These are phyloP conservation scores for Colostygia pectinataria DNA, from an alignment of 2,888 invertebrate species.

Conservation along the genomic window DNA sequence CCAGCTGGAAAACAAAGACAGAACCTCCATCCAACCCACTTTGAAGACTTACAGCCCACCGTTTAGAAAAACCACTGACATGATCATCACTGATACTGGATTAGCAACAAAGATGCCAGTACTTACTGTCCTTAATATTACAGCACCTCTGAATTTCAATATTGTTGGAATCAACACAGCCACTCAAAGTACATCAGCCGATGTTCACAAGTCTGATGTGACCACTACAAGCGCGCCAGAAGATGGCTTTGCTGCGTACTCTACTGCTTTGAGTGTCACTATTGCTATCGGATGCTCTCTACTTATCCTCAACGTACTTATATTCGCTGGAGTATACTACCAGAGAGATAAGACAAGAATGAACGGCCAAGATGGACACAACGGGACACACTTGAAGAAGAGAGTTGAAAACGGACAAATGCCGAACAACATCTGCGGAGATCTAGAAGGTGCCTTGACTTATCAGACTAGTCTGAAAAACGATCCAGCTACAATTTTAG, in stretches of 20 bases:
- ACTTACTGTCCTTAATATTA: slow-evolving; percentile 67
- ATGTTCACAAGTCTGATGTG: slow-evolving; percentile 64
- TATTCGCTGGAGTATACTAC: slow-evolving; percentile 97
- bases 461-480: slow-evolving; percentile 84
- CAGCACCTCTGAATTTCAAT: slow-evolving; percentile 70
- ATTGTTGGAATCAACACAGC: slow-evolving; percentile 65
- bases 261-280: slow-evolving; percentile 95
- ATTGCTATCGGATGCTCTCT: slow-evolving; percentile 97
- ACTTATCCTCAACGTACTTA: slow-evolving; percentile 94
- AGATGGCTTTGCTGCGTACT: slow-evolving; percentile 94
- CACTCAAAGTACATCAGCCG: slow-evolving; percentile 60
- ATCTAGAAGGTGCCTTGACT: slow-evolving; percentile 84
- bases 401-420: slow-evolving; percentile 93
- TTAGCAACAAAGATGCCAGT: slow-evolving; percentile 69
- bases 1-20: slow-evolving; percentile 89
- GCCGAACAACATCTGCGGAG: slow-evolving; percentile 95
- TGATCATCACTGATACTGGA: slow-evolving; percentile 67
- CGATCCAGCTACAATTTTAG: slow-evolving; percentile 88
- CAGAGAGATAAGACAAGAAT: slow-evolving; percentile 93
- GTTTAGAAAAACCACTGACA: slow-evolving; percentile 82
- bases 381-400: slow-evolving; percentile 84
- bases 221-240: slow-evolving; percentile 86
- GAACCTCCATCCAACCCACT: slow-evolving; percentile 78
- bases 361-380: slow-evolving; percentile 81
- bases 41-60: slow-evolving; percentile 81